phyloP scores from a whole-genome alignment of 2,113 vertebrate species.

The Zingel zingel region DNA sequence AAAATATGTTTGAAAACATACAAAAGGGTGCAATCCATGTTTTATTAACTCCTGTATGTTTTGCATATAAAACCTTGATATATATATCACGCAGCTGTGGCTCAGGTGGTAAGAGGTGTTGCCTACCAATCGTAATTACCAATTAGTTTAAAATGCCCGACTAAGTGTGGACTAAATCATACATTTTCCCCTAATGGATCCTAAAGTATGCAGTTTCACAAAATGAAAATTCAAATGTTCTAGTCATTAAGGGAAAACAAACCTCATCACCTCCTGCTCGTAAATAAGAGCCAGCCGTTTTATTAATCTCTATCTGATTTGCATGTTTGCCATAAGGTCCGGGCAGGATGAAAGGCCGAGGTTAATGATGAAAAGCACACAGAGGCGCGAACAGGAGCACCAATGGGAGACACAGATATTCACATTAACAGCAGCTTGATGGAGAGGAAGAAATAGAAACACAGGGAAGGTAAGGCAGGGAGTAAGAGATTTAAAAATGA shows the following conservation, averaged over 20 bases:
- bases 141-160: too few species aligned
- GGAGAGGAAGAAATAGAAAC: not conserved
- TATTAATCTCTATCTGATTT: slow-evolving; percentile 29
- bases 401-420: not conserved
- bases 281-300: not conserved
- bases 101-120: too few species aligned
- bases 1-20: too few species aligned
- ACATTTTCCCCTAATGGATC: too few species aligned
- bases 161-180: too few species aligned
- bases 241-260: not conserved
- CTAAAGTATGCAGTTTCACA: too few species aligned
- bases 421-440: not conserved
- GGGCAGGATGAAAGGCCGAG: slow-evolving; percentile 27
- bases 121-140: too few species aligned
- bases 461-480: not conserved
- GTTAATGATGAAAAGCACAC: slow-evolving; percentile 16
- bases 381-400: not conserved
- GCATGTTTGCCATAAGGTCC: not conserved
- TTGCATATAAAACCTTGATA: too few species aligned
- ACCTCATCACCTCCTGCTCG: slow-evolving; percentile 13
- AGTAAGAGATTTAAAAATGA: not conserved
- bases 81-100: too few species aligned
- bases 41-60: too few species aligned
- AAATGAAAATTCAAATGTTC: not conserved
- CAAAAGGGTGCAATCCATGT: too few species aligned